A percentile compares a stretch with the other conserved stretches of the same genome.
phyloP scores from a whole-genome alignment of 2,113 vertebrate genomes.

The Phycodurus eques region DNA sequence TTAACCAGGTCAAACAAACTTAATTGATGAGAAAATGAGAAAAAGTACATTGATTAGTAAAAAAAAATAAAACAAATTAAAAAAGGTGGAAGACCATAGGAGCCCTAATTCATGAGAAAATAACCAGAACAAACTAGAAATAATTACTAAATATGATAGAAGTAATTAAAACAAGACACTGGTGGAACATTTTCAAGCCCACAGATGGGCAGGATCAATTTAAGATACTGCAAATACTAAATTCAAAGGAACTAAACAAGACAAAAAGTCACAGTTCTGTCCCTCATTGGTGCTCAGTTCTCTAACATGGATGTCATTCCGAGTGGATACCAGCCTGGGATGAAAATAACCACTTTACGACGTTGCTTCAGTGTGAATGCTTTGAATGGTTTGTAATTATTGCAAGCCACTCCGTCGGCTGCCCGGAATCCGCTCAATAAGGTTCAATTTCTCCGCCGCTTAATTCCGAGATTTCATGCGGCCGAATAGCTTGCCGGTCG shows the following conservation, averaged over 20 bases:
- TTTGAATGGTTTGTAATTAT: slow-evolving; percentile 29
- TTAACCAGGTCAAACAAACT: no score
- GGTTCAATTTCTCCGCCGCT: slow-evolving; percentile 31
- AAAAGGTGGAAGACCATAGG: no score
- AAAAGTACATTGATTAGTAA: no score
- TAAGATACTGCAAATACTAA: no score
- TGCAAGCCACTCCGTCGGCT: slow-evolving; percentile 23
- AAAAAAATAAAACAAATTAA: no score
- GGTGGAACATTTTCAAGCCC: not conserved
- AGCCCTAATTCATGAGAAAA: no score
- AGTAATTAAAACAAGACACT: not conserved
- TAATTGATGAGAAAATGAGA: no score
- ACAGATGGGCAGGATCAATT: no score
- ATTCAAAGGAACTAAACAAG: no score
- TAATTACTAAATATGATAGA: not conserved
- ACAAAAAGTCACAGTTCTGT: not conserved
- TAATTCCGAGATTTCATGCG: slow-evolving; percentile 59
- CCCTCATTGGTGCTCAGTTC: not conserved
- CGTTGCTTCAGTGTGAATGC: slow-evolving; percentile 11
- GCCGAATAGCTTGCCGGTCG: slow-evolving; percentile 46
- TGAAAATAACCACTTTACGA: slow-evolving; percentile 30
- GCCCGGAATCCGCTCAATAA: slow-evolving; percentile 19
- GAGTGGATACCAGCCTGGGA: slow-evolving; percentile 8
- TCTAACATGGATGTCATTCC: slow-evolving; percentile 7
- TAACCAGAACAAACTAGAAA: no score